These are phyloP conservation scores for Diplogasteroides magnus DNA, from an alignment of 1,140 invertebrate species.

Conservation along the genomic window DNA sequence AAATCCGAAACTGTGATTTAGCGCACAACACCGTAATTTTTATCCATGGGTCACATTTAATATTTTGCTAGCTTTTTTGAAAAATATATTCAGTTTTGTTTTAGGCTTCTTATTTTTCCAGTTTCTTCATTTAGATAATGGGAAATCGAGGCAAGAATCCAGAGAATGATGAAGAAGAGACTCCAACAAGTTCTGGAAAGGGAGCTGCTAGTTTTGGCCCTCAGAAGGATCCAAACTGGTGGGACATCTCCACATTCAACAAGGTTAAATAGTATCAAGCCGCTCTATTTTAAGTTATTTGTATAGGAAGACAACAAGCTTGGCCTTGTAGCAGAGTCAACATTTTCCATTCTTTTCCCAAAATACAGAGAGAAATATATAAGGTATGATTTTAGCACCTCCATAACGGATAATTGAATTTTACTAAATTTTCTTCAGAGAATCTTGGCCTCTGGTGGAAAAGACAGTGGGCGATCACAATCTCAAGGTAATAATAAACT, in stretches of 20 bases:
- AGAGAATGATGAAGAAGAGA: too few relatives aligned
- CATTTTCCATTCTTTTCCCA: constrained; percentile 75
- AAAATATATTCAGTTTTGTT: too few relatives aligned
- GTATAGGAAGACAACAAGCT: constrained; percentile 73
- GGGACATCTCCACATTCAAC: constrained; percentile 82
- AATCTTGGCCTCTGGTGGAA: constrained; percentile 90
- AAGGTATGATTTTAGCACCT: constrained; percentile 54
- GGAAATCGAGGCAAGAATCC: too few relatives aligned
- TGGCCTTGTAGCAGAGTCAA: constrained; percentile 71
- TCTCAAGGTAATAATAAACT: constrained; percentile 68
- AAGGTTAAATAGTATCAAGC: constrained; percentile 50
- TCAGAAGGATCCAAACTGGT: constrained; percentile 56
- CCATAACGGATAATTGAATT: background rate
- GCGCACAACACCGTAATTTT: too few relatives aligned
- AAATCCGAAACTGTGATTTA: too few relatives aligned
- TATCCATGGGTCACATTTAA: too few relatives aligned
- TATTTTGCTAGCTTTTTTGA: too few relatives aligned
- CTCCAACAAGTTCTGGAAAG: too few relatives aligned
- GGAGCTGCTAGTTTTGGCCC: constrained; percentile 14
- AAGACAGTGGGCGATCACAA: constrained; percentile 66
- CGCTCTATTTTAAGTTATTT: background rate
- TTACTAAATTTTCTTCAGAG: constrained; percentile 46
- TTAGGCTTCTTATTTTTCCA: too few relatives aligned
- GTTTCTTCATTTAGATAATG: too few relatives aligned
- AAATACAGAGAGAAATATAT: constrained; percentile 95